Conservation (phyloP, 2,888 invertebrate genomes). For the Meta bourneti region DNA sequence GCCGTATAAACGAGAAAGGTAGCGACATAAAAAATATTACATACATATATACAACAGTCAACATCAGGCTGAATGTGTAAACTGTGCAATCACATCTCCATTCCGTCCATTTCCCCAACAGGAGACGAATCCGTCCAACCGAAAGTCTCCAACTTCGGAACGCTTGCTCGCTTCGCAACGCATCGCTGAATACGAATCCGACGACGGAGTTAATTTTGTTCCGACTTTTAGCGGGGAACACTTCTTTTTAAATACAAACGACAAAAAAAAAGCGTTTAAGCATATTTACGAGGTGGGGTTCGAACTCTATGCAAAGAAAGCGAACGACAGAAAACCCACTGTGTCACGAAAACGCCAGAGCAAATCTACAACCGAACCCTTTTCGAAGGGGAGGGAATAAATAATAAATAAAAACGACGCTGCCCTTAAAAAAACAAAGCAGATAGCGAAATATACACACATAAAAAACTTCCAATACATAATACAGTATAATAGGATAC, state of each 20-base stretch:
- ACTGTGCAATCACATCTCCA: too few relatives aligned
- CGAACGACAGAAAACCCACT: neutral
- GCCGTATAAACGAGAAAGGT: too few relatives aligned
- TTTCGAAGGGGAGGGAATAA: neutral
- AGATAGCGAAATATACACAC: neutral
- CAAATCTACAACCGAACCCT: slow-evolving; percentile 26
- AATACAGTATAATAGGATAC: slow-evolving; percentile 11
- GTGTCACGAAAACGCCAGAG: slow-evolving; percentile 2
- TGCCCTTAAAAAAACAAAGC: neutral
- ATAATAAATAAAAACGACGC: neutral
- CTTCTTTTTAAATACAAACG: neutral
- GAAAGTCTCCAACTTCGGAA: neutral
- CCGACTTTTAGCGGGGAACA: neutral
- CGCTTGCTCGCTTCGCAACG: neutral
- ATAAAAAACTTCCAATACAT: neutral
- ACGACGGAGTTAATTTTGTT: slow-evolving; percentile 37
- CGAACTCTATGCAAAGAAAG: neutral
- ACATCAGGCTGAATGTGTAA: too few relatives aligned
- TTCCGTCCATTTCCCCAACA: neutral
- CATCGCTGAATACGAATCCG: neutral
- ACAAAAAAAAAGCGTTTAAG: slow-evolving; percentile 31
- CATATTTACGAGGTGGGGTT: slow-evolving; percentile 36
- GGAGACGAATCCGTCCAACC: neutral
- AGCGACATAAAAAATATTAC: too few relatives aligned
- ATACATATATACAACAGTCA: too few relatives aligned